Conservation (phyloP, 2,888 invertebrate species). For the Notodonta ziczac region DNA sequence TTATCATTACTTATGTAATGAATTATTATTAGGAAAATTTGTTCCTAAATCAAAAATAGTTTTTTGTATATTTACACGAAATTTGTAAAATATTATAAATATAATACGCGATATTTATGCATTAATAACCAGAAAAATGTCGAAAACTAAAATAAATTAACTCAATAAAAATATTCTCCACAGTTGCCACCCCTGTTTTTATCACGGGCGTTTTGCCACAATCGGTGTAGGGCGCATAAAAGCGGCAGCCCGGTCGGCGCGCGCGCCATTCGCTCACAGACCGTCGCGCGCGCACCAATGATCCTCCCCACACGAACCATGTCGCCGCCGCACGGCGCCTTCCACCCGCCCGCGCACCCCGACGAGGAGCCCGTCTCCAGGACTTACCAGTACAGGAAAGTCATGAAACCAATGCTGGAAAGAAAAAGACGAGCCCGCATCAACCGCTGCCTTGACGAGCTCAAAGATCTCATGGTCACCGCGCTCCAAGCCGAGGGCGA, state of each 20-base stretch:
- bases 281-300: conserved; percentile 78
- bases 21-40: too few relatives aligned
- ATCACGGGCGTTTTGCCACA: conserved; percentile 84
- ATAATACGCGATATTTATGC: too few relatives aligned
- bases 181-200: conserved; percentile 75
- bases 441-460: conserved; percentile 94
- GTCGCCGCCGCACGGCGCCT: conserved; percentile 81
- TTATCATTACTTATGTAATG: too few relatives aligned
- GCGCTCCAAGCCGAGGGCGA: conserved; percentile 95
- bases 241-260: conserved; percentile 67
- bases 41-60: too few relatives aligned
- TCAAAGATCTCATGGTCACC: conserved; percentile 94
- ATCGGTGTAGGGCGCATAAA: conserved; percentile 82
- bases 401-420: conserved; percentile 96
- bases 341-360: conserved; percentile 75
- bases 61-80: too few relatives aligned
- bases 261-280: conserved; percentile 79
- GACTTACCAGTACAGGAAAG: conserved; percentile 96
- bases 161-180: conserved; percentile 11
- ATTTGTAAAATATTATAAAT: too few relatives aligned
- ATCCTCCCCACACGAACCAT: conserved; percentile 80
- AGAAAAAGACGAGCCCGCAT: conserved; percentile 94
- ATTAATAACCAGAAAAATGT: not conserved
- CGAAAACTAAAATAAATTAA: conserved; percentile 6
- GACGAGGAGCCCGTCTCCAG: conserved; percentile 90